Conservation (phyloP, 2,888 invertebrate species). For the Onchidella celtica region DNA sequence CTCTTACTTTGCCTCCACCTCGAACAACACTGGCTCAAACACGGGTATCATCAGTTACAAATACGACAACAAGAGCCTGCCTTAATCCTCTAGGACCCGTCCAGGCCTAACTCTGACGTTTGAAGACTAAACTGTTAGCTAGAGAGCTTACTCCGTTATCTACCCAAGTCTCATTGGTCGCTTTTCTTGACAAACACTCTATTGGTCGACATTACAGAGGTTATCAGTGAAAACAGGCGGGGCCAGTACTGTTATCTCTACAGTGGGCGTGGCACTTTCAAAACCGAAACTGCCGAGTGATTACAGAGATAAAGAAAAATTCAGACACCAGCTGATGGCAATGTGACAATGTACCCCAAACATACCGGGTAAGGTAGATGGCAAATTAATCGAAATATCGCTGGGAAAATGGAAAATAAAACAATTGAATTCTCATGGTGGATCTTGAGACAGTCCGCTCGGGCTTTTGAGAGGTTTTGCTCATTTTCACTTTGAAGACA, state of each 20-base stretch:
- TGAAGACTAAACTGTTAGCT: neutral
- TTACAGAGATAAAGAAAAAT: neutral
- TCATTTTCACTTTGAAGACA: neutral
- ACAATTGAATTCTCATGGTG: neutral
- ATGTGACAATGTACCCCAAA: neutral
- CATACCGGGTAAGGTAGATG: neutral
- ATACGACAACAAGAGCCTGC: slow-evolving; percentile 13
- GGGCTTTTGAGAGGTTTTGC: neutral
- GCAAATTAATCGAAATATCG: neutral
- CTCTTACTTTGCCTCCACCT: neutral
- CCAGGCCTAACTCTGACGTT: neutral
- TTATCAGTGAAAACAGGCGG: slow-evolving; percentile 13
- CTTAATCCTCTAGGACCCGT: neutral
- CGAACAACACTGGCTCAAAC: slow-evolving; percentile 19
- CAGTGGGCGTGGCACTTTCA: slow-evolving; percentile 12
- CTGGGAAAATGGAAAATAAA: slow-evolving; percentile 10
- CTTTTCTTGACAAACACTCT: neutral
- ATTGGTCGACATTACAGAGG: slow-evolving; percentile 28
- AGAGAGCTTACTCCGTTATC: neutral
- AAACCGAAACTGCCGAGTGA: neutral
- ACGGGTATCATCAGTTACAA: slow-evolving; percentile 18
- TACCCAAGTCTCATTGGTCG: slow-evolving; percentile 24
- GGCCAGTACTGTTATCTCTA: neutral
- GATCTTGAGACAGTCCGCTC: neutral
- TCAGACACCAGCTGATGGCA: neutral